Conservation (phyloP, 2,113 vertebrate species). For the Equus przewalskii region DNA sequence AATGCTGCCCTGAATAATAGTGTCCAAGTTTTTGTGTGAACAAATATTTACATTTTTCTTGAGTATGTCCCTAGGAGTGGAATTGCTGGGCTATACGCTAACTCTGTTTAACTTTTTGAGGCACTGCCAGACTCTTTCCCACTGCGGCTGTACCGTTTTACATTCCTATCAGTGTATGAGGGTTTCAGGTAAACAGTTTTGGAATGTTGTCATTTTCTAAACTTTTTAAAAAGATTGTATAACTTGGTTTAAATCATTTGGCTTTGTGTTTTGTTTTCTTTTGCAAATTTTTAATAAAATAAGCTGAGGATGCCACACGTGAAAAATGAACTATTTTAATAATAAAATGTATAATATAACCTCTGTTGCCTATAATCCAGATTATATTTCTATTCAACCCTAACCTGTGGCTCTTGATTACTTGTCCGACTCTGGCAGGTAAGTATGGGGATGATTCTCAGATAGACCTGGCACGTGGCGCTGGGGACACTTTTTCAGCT, state of each 20-base stretch:
- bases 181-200: neutral
- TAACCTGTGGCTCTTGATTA: neutral
- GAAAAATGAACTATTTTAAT: neutral
- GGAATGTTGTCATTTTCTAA: neutral
- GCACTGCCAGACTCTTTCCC: neutral
- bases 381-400: neutral
- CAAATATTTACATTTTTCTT: neutral
- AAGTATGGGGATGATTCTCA: fast-evolving
- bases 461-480: fast-evolving
- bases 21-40: neutral
- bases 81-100: neutral
- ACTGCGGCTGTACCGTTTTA: neutral
- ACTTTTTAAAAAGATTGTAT: conserved; percentile 1
- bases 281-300: neutral
- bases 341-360: neutral
- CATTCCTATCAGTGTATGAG: neutral
- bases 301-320: neutral
- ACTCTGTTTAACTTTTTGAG: neutral
- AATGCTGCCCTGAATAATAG: neutral
- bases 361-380: neutral
- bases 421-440: neutral
- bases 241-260: neutral
- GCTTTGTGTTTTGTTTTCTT: neutral
- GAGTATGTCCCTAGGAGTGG: neutral
- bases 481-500: fast-evolving